These are phyloP conservation scores for Drosophila niveifrons DNA, from an alignment of 2,888 invertebrate genomes.

Conservation along the genomic window DNA sequence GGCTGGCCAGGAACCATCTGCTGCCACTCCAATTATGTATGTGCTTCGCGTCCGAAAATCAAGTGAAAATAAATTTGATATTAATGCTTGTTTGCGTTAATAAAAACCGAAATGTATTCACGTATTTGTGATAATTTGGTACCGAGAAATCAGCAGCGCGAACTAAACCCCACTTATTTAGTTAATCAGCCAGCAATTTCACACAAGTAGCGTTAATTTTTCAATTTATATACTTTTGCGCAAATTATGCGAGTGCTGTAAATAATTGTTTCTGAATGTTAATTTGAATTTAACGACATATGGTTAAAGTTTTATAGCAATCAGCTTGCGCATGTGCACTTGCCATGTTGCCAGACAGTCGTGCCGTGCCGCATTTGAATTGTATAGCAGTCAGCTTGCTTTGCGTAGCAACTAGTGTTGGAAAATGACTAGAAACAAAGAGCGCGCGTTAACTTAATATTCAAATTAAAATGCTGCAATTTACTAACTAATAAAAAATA, in stretches of 20 bases:
- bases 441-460: not conserved
- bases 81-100: slow-evolving; percentile 80
- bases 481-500: not conserved
- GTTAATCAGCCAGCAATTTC: slow-evolving; percentile 20
- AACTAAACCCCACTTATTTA: slow-evolving; percentile 5
- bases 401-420: slow-evolving; percentile 33
- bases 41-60: slow-evolving; percentile 15
- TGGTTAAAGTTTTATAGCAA: not conserved
- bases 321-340: slow-evolving; percentile 7
- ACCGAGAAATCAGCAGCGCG: slow-evolving; percentile 44
- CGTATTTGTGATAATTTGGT: slow-evolving; percentile 49
- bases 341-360: slow-evolving; percentile 41
- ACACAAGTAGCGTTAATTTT: not conserved
- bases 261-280: not conserved
- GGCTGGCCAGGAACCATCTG: slow-evolving; percentile 35
- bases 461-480: not conserved
- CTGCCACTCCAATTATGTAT: slow-evolving; percentile 61
- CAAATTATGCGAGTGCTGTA: slow-evolving; percentile 1
- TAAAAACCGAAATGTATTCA: slow-evolving; percentile 58
- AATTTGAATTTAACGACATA: slow-evolving; percentile 9
- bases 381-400: slow-evolving; percentile 38
- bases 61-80: slow-evolving; percentile 67
- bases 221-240: not conserved
- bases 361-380: too few relatives aligned
- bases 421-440: not conserved